Evolutionary conservation across 2,797 vertebrate species (phyloP), one percentile per base, ranked within the genome.

Genomic region (Notoglanidium macrostoma): DNA sequence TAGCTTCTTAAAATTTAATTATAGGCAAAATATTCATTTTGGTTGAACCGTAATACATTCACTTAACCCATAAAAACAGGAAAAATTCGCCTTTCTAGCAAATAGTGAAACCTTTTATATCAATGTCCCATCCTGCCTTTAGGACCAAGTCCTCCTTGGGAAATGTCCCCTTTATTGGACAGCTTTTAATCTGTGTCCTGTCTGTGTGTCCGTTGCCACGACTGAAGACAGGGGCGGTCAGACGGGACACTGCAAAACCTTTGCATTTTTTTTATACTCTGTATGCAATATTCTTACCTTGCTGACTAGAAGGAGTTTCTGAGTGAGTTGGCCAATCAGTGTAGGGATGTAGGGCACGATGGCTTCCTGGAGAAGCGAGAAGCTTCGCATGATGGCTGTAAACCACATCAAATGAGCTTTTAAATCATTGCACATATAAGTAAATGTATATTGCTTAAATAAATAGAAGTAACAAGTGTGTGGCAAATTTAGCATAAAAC

Each of bases 321-420:
- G 98, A 83, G 98, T 99, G 83, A 99, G 97, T 89, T 99, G 97
- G 63, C 95, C 96, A 94, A 99, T 99, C 90, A 99, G 95, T 86
- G 97, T 97, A 85, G 98, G 97, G 92, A 99, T 97, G 86, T 99
- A 99, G 57, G 97, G 97, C 90, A 99, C 97, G 90, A 99, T 98
- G 90, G 97, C 94, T 85, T 99, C 98, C 93, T 99, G 98, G 21
- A 99, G 97, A 91, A 99, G 96, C 67, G 98, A 99, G 94, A 99
- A 99, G 93, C 97, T 99, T 92, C 98, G 97, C 98, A 99, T 99
- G 93, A 99, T 98, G 68, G 98, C 98, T 99, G 94, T 65, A 94
- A 90, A 89, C 80, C 23, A 46, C 12, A 46, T 40, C 9, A 59
- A 59, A 49, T 59, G 29, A 40, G 32, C 57, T 23, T 11, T 57